Conservation (phyloP, 2,888 invertebrate genomes). For the Hololepta plana region DNA sequence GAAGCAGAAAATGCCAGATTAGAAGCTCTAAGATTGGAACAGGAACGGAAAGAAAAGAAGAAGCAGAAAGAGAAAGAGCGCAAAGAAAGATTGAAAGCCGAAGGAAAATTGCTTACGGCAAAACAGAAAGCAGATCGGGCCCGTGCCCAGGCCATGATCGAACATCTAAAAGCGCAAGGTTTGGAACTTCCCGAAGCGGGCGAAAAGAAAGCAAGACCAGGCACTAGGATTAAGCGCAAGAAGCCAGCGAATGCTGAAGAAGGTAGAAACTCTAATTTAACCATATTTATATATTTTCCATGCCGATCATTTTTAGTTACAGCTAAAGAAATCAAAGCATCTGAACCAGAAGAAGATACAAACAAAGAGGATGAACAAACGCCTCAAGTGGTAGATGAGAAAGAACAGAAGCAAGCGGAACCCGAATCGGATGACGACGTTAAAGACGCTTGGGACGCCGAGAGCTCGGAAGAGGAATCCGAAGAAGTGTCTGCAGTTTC, state of each 20-base stretch:
- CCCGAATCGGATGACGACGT: slow-evolving; percentile 34
- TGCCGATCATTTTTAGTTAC: neutral
- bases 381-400: slow-evolving; percentile 16
- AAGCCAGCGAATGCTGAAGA: slow-evolving; percentile 43
- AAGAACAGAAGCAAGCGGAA: slow-evolving; percentile 18
- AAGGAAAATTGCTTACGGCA: slow-evolving; percentile 83
- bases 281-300: slow-evolving; percentile 4
- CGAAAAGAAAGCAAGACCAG: slow-evolving; percentile 39
- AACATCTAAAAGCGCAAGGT: slow-evolving; percentile 72
- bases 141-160: slow-evolving; percentile 75
- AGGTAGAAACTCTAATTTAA: slow-evolving; percentile 12
- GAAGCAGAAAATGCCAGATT: slow-evolving; percentile 53
- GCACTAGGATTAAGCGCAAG: slow-evolving; percentile 55
- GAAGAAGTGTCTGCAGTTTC: slow-evolving; percentile 14
- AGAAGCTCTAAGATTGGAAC: slow-evolving; percentile 62
- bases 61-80: slow-evolving; percentile 86
- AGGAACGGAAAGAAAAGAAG: slow-evolving; percentile 73
- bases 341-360: slow-evolving; percentile 11
- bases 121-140: slow-evolving; percentile 87
- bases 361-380: slow-evolving; percentile 16
- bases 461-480: slow-evolving; percentile 33
- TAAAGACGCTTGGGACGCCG: slow-evolving; percentile 76
- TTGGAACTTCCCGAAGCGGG: slow-evolving; percentile 60
- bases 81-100: slow-evolving; percentile 85
- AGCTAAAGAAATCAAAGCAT: slow-evolving; percentile 6